A percentile compares a stretch with the other conserved stretches of the same genome.
Evolutionary conservation across 2,888 invertebrate genomes (phyloP).

Genomic region (Chrysolina oricalcia): DNA sequence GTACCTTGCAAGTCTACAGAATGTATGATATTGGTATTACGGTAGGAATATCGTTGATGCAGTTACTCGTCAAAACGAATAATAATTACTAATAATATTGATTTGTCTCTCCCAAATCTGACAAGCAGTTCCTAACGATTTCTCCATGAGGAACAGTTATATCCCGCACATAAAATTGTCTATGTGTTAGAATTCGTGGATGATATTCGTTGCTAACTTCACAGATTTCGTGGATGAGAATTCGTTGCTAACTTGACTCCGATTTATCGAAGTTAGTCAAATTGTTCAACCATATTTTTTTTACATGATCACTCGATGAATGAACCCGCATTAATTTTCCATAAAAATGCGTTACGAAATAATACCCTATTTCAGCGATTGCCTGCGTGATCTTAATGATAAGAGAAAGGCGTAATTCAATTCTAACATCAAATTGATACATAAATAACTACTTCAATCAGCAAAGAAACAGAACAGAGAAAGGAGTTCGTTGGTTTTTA

Average conservation of each 20-base stretch:
- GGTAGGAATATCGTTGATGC: too few species aligned
- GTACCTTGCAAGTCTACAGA: too few species aligned
- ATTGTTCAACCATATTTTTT: not conserved
- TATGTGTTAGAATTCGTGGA: too few species aligned
- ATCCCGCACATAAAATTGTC: too few species aligned
- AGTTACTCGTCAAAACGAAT: too few species aligned
- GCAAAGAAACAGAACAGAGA: constrained; percentile 10
- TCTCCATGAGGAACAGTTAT: not conserved
- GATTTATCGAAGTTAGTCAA: not conserved
- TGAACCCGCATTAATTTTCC: not conserved
- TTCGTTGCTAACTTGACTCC: too few species aligned
- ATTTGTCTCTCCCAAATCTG: too few species aligned
- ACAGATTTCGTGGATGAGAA: too few species aligned
- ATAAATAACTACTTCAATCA: constrained; percentile 1
- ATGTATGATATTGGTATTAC: too few species aligned
- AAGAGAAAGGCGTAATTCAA: constrained; percentile 13
- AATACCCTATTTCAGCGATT: not conserved
- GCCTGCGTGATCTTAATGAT: not conserved
- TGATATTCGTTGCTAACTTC: too few species aligned
- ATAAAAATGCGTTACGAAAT: not conserved
- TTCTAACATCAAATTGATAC: not conserved
- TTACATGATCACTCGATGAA: not conserved
- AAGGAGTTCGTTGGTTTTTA: constrained; percentile 5
- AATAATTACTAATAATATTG: too few species aligned
- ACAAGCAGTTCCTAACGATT: too few species aligned